These are phyloP conservation scores for Tichodroma muraria DNA, from an alignment of 2,113 vertebrate genomes.

Conservation along the genomic window DNA sequence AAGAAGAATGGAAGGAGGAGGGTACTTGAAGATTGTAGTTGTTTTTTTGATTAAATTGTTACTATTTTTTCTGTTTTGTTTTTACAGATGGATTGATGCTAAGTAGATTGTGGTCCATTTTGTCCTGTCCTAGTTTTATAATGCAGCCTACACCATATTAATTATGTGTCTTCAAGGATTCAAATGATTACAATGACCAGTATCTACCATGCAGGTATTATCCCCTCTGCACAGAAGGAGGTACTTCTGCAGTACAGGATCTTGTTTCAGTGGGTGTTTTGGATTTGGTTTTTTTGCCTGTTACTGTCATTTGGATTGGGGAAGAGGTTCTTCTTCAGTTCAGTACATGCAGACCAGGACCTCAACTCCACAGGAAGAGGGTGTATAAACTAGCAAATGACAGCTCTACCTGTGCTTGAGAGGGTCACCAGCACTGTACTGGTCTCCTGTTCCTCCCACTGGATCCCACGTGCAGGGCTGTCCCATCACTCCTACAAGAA, in stretches of 20 bases:
- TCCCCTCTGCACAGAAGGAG: neutral
- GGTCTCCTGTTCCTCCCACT: neutral
- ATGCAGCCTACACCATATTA: neutral
- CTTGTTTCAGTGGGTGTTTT: neutral
- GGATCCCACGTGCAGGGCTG: fast-evolving
- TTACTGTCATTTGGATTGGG: neutral
- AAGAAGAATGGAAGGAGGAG: neutral
- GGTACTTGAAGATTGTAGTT: neutral
- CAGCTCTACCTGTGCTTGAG: neutral
- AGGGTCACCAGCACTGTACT: neutral
- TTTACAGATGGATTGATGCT: neutral
- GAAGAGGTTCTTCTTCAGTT: neutral
- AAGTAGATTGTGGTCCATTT: neutral
- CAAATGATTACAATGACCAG: neutral
- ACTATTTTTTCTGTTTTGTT: neutral
- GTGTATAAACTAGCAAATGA: neutral
- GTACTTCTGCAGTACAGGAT: neutral
- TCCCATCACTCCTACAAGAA: neutral
- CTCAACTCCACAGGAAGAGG: neutral
- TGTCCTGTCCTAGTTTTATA: neutral
- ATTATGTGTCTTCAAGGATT: neutral
- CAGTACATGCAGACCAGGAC: neutral
- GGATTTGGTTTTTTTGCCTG: neutral
- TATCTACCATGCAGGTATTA: neutral
- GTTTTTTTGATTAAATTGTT: neutral